phyloP scores from a whole-genome alignment of 2,797 vertebrate genomes.

The Bryconaethiops microstoma region DNA sequence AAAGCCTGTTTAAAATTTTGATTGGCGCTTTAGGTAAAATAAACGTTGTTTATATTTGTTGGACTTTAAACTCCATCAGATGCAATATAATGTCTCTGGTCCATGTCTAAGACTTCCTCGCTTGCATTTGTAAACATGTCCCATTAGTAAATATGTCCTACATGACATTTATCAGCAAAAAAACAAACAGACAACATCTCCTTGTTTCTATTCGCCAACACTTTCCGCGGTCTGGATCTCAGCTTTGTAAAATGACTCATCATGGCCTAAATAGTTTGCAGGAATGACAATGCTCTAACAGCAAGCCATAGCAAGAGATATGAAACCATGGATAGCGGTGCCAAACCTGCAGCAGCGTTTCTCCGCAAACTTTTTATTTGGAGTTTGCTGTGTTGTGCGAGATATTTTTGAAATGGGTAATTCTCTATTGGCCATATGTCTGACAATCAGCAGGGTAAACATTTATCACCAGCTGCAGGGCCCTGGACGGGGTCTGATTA shows the following conservation, averaged over 20 bases:
- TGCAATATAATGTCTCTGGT: slow-evolving; percentile 61
- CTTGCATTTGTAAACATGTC: slow-evolving; percentile 78
- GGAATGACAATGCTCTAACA: slow-evolving; percentile 30
- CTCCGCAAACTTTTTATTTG: slow-evolving; percentile 68
- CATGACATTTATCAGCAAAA: slow-evolving; percentile 72
- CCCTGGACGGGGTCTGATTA: slow-evolving; percentile 66
- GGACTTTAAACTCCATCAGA: neutral
- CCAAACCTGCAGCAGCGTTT: slow-evolving; percentile 49
- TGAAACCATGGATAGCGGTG: slow-evolving; percentile 46
- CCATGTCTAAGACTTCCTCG: slow-evolving; percentile 72
- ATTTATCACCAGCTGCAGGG: slow-evolving; percentile 79
- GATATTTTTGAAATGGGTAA: slow-evolving; percentile 64
- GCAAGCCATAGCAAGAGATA: slow-evolving; percentile 48
- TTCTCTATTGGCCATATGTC: slow-evolving; percentile 64
- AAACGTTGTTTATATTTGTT: neutral
- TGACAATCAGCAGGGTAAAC: slow-evolving; percentile 76
- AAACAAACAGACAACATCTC: slow-evolving; percentile 1
- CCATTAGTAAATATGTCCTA: slow-evolving; percentile 75
- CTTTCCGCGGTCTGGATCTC: slow-evolving; percentile 45
- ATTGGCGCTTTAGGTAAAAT: neutral
- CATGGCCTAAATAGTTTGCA: slow-evolving; percentile 13
- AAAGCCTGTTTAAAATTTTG: neutral
- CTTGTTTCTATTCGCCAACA: slow-evolving; percentile 30
- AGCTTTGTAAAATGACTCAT: slow-evolving; percentile 27
- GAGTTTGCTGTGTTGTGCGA: slow-evolving; percentile 55